A percentile compares a stretch with the other conserved stretches of the same genome.
These are phyloP conservation scores for Polydesmus complanatus DNA, from an alignment of 2,888 invertebrate genomes.

Conservation along the genomic window DNA sequence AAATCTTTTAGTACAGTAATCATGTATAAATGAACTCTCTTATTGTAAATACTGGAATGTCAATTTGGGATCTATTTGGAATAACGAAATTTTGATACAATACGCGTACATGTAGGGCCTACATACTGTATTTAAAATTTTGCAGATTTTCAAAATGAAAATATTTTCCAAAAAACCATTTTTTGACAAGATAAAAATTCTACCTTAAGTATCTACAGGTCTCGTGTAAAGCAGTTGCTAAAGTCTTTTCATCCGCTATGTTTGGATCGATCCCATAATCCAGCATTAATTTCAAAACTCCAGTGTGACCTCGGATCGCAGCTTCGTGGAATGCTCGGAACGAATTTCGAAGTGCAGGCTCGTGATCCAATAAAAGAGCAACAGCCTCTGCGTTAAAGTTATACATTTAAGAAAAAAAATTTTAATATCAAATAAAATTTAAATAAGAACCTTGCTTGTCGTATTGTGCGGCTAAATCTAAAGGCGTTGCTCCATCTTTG, in stretches of 20 bases:
- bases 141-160: not conserved
- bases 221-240: constrained; percentile 8
- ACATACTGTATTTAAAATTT: too few species aligned
- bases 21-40: too few species aligned
- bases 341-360: constrained; percentile 7
- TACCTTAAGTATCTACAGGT: constrained; percentile 8
- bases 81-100: too few species aligned
- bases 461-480: constrained; percentile 13
- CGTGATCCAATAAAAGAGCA: constrained; percentile 12
- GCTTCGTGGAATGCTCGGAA: constrained; percentile 11
- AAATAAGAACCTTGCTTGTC: constrained; percentile 10
- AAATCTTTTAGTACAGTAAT: too few species aligned
- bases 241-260: constrained; percentile 3
- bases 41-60: too few species aligned
- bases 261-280: constrained; percentile 13
- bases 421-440: not conserved
- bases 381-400: constrained; percentile 10
- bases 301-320: constrained; percentile 9
- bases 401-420: not conserved
- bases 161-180: not conserved
- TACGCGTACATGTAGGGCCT: too few species aligned
- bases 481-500: constrained; percentile 12
- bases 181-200: not conserved
- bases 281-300: constrained; percentile 8
- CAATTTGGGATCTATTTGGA: too few species aligned